These are phyloP conservation scores for Dasyurus viverrinus DNA, from an alignment of 2,113 vertebrate species.

Conservation along the genomic window DNA sequence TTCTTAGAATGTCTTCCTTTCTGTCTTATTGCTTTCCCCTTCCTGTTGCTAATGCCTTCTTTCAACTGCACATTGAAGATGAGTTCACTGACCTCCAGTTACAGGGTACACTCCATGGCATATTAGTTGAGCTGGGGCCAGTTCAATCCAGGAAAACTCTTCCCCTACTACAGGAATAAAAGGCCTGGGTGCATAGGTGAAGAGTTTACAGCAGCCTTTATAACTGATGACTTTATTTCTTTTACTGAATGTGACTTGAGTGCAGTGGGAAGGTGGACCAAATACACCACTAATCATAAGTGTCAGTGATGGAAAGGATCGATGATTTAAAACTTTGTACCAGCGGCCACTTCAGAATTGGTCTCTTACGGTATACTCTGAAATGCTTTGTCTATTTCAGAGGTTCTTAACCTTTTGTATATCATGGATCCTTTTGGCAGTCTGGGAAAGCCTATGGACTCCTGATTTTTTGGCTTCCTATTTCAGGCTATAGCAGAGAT, in stretches of 20 bases:
- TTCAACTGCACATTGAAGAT: not conserved
- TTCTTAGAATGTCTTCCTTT: not conserved
- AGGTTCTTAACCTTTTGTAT: not conserved
- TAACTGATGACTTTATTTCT: slow-evolving; percentile 1
- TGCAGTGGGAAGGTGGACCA: not conserved
- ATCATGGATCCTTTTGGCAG: not conserved
- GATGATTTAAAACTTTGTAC: not conserved
- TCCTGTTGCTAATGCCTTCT: not conserved
- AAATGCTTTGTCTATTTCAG: slow-evolving; percentile 1
- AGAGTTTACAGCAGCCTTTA: not conserved
- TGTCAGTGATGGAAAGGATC: not conserved
- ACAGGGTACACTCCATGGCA: not conserved
- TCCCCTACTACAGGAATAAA: slow-evolving; percentile 29
- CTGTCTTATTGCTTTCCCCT: not conserved
- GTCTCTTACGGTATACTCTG: not conserved
- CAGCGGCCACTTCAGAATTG: not conserved
- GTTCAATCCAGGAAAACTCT: not conserved
- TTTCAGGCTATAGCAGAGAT: not conserved
- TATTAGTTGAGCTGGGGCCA: not conserved
- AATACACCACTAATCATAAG: not conserved
- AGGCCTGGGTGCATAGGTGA: not conserved
- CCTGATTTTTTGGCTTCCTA: not conserved
- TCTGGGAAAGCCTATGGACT: not conserved
- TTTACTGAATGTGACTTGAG: slow-evolving; percentile 29
- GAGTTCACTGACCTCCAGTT: not conserved